These are phyloP conservation scores for Mormyrus proboscirostris DNA, from an alignment of 2,797 vertebrate genomes.

Conservation along the genomic window DNA sequence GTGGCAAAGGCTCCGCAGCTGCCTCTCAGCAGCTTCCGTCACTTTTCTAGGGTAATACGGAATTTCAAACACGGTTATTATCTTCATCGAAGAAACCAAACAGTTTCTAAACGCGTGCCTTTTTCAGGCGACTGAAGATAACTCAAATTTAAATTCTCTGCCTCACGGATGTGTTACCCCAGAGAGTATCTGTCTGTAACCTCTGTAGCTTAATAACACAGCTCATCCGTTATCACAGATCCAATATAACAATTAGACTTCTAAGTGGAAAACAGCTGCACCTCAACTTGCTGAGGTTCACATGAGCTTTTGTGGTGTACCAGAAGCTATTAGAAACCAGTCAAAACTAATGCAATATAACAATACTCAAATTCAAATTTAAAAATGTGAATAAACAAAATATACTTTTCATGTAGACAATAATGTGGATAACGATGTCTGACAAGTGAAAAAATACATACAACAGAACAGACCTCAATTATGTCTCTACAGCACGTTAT, in stretches of 20 bases:
- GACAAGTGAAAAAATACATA: not conserved
- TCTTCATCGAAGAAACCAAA: not conserved
- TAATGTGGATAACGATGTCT: not conserved
- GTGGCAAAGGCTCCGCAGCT: constrained; percentile 80
- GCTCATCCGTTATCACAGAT: not conserved
- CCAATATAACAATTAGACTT: not conserved
- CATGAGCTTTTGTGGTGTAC: not conserved
- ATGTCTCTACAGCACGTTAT: not conserved
- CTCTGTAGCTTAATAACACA: not conserved
- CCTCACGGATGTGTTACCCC: not conserved
- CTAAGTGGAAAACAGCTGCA: not conserved
- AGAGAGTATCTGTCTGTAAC: not conserved
- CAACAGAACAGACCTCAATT: not conserved
- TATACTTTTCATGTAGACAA: not conserved
- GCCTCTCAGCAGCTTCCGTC: constrained; percentile 66
- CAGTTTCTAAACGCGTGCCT: not conserved
- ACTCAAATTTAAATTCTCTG: not conserved
- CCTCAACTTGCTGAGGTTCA: not conserved
- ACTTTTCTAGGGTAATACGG: constrained; percentile 66
- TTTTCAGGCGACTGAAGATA: not conserved
- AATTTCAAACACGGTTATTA: not conserved
- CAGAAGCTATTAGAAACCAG: not conserved
- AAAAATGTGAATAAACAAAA: not conserved
- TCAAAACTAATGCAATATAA: not conserved
- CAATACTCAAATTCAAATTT: not conserved